Percentiles rank a stretch among this genome's conserved stretches.
phyloP scores from a whole-genome alignment of 1,140 invertebrate genomes.

The Drosophila sucinea region DNA sequence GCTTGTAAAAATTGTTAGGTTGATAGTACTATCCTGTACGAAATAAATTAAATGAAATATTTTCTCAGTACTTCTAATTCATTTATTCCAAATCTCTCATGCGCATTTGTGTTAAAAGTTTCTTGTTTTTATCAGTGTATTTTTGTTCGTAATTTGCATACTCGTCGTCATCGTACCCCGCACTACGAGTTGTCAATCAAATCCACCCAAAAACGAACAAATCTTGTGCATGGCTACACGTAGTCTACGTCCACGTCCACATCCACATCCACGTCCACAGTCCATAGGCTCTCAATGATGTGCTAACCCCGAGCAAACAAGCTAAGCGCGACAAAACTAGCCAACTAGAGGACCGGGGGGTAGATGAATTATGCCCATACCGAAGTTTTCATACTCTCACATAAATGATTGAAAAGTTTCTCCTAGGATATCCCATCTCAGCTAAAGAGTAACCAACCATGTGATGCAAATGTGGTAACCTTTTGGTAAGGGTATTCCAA shows the following conservation, averaged over 20 bases:
- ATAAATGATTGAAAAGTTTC: too few species aligned
- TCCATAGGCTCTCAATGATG: conserved; percentile 14
- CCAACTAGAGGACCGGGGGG: conserved; percentile 9
- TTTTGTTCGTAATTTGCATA: background rate
- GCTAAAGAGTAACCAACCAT: too few species aligned
- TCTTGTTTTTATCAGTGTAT: background rate
- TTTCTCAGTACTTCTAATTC: too few species aligned
- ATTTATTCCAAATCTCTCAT: too few species aligned
- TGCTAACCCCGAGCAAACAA: conserved; percentile 1
- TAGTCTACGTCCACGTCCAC: conserved; percentile 31
- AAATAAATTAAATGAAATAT: too few species aligned
- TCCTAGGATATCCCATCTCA: too few species aligned
- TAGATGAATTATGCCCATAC: background rate
- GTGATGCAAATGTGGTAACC: too few species aligned
- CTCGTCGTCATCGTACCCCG: background rate
- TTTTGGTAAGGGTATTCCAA: background rate
- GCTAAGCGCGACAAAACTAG: conserved; percentile 9
- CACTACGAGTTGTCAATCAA: conserved; percentile 46
- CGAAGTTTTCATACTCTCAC: background rate
- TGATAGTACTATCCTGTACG: too few species aligned
- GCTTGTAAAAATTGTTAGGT: too few species aligned
- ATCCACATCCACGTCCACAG: background rate
- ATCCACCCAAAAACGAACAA: conserved; percentile 43
- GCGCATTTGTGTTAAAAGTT: too few species aligned
- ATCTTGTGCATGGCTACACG: conserved; percentile 70